These are phyloP conservation scores for Neoniphon sammara DNA, from an alignment of 2,797 vertebrate species.

Conservation along the genomic window DNA sequence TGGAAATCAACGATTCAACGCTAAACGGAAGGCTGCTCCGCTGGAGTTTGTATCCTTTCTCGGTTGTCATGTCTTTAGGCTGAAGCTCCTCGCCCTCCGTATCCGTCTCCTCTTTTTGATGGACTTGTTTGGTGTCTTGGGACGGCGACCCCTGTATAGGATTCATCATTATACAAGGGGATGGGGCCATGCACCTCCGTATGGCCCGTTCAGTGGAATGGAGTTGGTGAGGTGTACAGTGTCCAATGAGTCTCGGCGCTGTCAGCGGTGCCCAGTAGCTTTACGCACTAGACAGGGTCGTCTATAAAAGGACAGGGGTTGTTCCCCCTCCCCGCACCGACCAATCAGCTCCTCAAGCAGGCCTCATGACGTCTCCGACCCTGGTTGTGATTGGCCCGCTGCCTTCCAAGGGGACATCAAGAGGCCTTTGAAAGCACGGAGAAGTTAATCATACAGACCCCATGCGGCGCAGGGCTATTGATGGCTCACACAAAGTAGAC, in stretches of 20 bases:
- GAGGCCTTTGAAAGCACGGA: constrained; percentile 82
- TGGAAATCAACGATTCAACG: constrained; percentile 87
- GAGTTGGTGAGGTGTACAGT: constrained; percentile 49
- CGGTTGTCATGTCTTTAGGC: constrained; percentile 78
- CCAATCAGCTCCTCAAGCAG: constrained; percentile 79
- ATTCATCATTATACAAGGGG: constrained; percentile 81
- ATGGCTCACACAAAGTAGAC: constrained; percentile 81
- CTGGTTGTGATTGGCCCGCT: constrained; percentile 75
- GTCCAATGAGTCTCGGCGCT: constrained; percentile 65
- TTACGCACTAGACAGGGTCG: constrained; percentile 68
- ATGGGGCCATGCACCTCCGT: constrained; percentile 83
- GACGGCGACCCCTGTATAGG: constrained; percentile 78
- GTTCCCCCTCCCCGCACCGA: constrained; percentile 64
- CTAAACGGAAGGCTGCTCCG: constrained; percentile 85
- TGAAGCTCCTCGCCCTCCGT: constrained; percentile 78
- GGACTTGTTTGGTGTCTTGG: constrained; percentile 74
- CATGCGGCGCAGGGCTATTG: constrained; percentile 82
- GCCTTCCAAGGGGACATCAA: constrained; percentile 77
- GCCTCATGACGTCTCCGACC: constrained; percentile 66
- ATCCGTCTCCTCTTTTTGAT: constrained; percentile 77
- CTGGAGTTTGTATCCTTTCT: constrained; percentile 80
- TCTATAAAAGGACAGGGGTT: constrained; percentile 81
- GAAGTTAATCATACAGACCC: constrained; percentile 86
- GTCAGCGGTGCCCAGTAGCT: constrained; percentile 61
- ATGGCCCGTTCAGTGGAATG: constrained; percentile 62